Evolutionary conservation across 2,113 vertebrate genomes (phyloP), one percentile per base, ranked within the genome.

Genomic region (Ochotona princeps): DNA sequence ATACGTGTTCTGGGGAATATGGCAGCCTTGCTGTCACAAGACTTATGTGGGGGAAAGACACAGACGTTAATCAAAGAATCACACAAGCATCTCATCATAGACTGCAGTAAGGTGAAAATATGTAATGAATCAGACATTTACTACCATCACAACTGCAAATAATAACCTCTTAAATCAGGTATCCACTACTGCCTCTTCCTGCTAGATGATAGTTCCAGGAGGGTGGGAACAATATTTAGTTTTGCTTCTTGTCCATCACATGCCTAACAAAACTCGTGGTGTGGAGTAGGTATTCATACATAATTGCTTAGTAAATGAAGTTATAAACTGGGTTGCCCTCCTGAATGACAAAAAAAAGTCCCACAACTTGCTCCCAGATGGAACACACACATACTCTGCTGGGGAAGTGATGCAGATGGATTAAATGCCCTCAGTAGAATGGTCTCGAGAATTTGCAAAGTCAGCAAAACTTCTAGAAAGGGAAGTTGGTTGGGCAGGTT

Each of bases 401-500:
- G 54, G 63, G 28, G 9, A 54, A 72, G 32, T n/a, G 10, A 70
- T 9, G 70, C 18, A 60, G 32, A 84, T 51, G 74, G 23, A 86
- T 49, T 49, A 54, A 90, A 76, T 32, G n/a, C 60, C 69, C 54
- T 86, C 38, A 18, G 38, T n/a, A 81, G 87, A 76, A 90, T 63
- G 76, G 65, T 86, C 61, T 49, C 63, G 57, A 84, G 63, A 54
- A 44, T 82, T 69, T 86, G 54, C 82, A 92, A 94, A 66, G 82
- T 90, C 69, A 89, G 85, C 57, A 75, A 57, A 57, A 47, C n/a
- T 86, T 47, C 30, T 82, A 63, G 75, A 8, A 15, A 86, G 81
- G 75, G 75, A 63, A 86, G 63, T 38, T 70, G 65, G 23, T 25
- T 92, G 51, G 90, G 15, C 28, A 80, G 61, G 51, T 61, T 30